phyloP scores from a whole-genome alignment of 2,113 vertebrate species.

The Prunella himalayana region DNA sequence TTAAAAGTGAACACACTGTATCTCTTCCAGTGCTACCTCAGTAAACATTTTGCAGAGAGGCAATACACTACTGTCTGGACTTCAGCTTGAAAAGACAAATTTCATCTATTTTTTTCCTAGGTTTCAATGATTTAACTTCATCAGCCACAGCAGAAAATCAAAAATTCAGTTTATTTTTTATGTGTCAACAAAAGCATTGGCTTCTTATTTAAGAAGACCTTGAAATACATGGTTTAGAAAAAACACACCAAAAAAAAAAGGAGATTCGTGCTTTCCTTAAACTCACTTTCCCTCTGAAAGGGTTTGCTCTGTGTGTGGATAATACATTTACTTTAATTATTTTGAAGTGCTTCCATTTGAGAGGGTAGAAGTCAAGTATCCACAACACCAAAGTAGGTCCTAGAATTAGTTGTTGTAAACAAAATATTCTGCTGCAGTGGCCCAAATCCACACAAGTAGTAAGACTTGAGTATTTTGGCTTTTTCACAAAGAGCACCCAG shows the following conservation, averaged over 20 bases:
- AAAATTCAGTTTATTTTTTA: neutral
- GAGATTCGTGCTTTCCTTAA: neutral
- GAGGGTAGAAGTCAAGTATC: conserved; percentile 23
- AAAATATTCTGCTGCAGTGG: neutral
- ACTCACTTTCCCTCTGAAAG: conserved; percentile 26
- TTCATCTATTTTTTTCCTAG: neutral
- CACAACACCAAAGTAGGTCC: conserved; percentile 7
- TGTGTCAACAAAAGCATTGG: neutral
- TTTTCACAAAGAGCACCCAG: neutral
- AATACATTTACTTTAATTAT: conserved; percentile 46
- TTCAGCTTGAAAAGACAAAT: neutral
- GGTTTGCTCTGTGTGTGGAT: neutral
- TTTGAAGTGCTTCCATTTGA: conserved; percentile 19
- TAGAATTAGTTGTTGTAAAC: conserved; percentile 3
- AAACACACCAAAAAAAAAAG: neutral
- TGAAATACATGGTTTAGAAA: neutral
- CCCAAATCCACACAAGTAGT: neutral
- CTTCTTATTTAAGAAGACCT: conserved; percentile 27
- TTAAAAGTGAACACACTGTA: neutral
- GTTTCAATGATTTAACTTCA: neutral
- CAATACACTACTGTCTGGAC: neutral
- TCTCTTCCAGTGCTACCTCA: neutral
- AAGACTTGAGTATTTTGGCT: neutral
- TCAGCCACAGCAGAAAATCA: neutral
- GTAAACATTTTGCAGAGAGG: neutral